A percentile compares a stretch with the other conserved stretches of the same genome.
These are phyloP conservation scores for Dyspetes luteomarginatus DNA, from an alignment of 2,888 invertebrate genomes.

Conservation along the genomic window DNA sequence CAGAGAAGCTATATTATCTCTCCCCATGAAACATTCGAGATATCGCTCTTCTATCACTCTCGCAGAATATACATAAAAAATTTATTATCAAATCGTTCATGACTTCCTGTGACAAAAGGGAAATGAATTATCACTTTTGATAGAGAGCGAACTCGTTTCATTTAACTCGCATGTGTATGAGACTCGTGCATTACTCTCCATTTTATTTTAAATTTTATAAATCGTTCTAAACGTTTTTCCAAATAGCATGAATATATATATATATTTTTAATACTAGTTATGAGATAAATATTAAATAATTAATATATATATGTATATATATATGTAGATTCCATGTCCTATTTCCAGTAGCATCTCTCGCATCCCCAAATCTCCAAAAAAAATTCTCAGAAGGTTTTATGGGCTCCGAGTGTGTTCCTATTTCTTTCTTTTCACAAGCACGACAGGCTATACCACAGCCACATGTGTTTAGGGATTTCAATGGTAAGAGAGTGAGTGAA, in stretches of 20 bases:
- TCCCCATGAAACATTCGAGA: neutral
- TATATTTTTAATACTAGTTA: too few relatives aligned
- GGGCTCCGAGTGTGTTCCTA: slow-evolving; percentile 26
- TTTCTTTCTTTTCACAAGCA: slow-evolving; percentile 42
- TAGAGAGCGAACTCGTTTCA: slow-evolving; percentile 16
- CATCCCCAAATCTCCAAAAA: slow-evolving; percentile 20
- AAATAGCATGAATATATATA: neutral
- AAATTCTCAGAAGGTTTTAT: slow-evolving; percentile 45
- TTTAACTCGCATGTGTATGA: slow-evolving; percentile 3
- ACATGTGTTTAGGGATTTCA: slow-evolving; percentile 64
- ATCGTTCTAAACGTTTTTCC: slow-evolving; percentile 2
- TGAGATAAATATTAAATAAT: too few relatives aligned
- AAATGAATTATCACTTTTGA: slow-evolving; percentile 71
- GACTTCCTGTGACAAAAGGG: slow-evolving; percentile 74
- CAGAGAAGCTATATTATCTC: neutral
- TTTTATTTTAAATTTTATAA: neutral
- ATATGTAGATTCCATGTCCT: neutral
- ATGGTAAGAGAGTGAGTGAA: slow-evolving; percentile 31
- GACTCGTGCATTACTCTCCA: neutral
- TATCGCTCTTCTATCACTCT: slow-evolving; percentile 8
- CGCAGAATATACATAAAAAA: slow-evolving; percentile 17
- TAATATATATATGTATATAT: too few relatives aligned
- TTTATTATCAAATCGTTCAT: slow-evolving; percentile 74
- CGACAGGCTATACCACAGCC: slow-evolving; percentile 18
- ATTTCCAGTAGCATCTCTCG: slow-evolving; percentile 36